These are phyloP conservation scores for Chydorus sphaericus DNA, from an alignment of 2,888 invertebrate species.

Conservation along the genomic window DNA sequence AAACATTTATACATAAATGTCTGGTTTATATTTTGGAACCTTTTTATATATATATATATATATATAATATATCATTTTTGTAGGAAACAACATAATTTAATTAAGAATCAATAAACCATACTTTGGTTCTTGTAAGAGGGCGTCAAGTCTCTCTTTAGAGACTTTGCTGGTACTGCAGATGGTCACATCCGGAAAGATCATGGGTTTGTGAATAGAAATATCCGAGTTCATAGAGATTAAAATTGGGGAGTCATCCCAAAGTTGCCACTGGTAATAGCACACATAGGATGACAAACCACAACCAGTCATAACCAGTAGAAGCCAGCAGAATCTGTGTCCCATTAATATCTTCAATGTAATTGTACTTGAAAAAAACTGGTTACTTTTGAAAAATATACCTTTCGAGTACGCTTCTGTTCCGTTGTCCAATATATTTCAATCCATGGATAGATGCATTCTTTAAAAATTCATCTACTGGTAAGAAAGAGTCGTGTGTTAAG, in stretches of 20 bases:
- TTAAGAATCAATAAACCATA: not conserved
- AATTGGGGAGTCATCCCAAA: not conserved
- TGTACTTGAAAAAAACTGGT: no score
- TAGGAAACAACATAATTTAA: no score
- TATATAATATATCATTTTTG: no score
- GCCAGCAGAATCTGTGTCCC: not conserved
- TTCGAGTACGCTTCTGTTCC: no score
- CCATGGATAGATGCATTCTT: not conserved
- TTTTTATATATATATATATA: no score
- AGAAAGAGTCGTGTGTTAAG: no score
- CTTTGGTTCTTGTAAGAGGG: not conserved
- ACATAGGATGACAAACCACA: not conserved
- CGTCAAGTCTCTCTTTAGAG: not conserved
- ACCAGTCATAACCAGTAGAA: not conserved
- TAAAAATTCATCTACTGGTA: not conserved
- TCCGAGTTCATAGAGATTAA: not conserved
- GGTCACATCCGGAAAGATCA: not conserved
- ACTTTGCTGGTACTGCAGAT: not conserved
- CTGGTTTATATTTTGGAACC: no score
- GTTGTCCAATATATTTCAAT: not conserved
- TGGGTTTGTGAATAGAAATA: not conserved
- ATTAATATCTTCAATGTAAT: no score
- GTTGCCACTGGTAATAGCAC: not conserved
- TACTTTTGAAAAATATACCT: not conserved
- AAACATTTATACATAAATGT: no score